Conservation (phyloP, 2,888 invertebrate species). For the Tetragnatha montana region DNA sequence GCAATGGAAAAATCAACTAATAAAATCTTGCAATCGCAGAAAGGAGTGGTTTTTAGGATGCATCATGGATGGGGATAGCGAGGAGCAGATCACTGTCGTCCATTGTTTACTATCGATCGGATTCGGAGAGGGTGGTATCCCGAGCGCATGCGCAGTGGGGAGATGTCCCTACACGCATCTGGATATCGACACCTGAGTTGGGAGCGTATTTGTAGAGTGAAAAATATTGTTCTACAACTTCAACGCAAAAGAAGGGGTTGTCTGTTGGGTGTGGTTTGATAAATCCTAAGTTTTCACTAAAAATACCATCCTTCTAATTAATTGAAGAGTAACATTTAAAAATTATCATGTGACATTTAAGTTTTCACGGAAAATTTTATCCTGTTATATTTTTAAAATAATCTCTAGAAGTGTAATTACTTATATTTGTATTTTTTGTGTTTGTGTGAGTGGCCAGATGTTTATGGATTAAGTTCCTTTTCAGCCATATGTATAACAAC, state of each 20-base stretch:
- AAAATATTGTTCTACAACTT: neutral
- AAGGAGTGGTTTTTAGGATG: neutral
- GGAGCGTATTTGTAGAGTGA: neutral
- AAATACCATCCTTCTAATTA: too few relatives aligned
- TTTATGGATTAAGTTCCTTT: too few relatives aligned
- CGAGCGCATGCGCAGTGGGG: conserved; percentile 26
- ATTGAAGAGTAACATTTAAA: too few relatives aligned
- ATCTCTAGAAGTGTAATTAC: too few relatives aligned
- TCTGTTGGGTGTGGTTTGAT: neutral
- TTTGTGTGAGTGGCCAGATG: too few relatives aligned
- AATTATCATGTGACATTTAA: too few relatives aligned
- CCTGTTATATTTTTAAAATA: too few relatives aligned
- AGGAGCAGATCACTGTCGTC: conserved; percentile 17
- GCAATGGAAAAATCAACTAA: conserved; percentile 20
- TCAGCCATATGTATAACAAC: too few relatives aligned
- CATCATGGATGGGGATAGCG: conserved; percentile 21
- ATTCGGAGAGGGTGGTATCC: neutral
- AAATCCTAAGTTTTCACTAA: too few relatives aligned
- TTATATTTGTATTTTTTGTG: too few relatives aligned
- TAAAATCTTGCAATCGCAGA: neutral
- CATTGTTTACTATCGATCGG: conserved; percentile 65
- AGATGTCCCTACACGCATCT: neutral
- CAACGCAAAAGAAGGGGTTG: neutral
- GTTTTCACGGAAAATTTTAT: too few relatives aligned
- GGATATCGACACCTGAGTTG: neutral